These are phyloP conservation scores for Philereme vetulata DNA, from an alignment of 2,888 invertebrate genomes.

Conservation along the genomic window DNA sequence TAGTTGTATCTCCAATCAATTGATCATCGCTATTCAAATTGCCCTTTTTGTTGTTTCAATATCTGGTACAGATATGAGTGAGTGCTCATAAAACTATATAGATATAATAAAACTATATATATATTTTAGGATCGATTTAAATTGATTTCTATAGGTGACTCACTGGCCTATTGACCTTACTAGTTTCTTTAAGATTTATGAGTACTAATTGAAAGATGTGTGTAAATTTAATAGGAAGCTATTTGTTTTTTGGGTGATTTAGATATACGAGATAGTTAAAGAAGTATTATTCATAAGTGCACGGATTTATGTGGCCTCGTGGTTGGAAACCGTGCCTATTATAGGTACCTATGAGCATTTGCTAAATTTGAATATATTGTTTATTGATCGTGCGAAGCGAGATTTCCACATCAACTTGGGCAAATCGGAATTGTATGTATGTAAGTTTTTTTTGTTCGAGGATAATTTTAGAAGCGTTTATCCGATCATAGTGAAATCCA, in stretches of 20 bases:
- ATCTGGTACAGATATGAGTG: conserved; percentile 36
- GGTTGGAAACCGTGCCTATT: not conserved
- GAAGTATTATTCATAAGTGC: conserved; percentile 5
- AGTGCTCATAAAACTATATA: conserved; percentile 32
- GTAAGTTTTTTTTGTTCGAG: too few relatives aligned
- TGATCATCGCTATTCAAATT: conserved; percentile 31
- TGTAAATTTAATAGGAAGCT: conserved; percentile 16
- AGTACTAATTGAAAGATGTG: conserved; percentile 41
- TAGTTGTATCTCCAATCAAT: conserved; percentile 30
- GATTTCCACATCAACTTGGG: too few relatives aligned
- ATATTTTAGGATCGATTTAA: conserved; percentile 40
- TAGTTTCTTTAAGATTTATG: conserved; percentile 44
- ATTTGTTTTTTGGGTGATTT: conserved; percentile 8
- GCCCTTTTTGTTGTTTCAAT: conserved; percentile 37
- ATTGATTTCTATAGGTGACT: conserved; percentile 50
- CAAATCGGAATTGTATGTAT: too few relatives aligned
- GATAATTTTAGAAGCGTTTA: too few relatives aligned
- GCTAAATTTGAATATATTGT: too few relatives aligned
- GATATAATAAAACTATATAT: conserved; percentile 14
- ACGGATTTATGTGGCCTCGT: conserved; percentile 5
- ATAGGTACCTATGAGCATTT: too few relatives aligned
- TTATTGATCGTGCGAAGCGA: too few relatives aligned
- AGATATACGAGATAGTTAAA: conserved; percentile 13
- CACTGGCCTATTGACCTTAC: conserved; percentile 51
- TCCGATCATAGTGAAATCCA: too few relatives aligned